Conservation (phyloP, 1,140 invertebrate genomes). For the Zaprionus capensis region DNA sequence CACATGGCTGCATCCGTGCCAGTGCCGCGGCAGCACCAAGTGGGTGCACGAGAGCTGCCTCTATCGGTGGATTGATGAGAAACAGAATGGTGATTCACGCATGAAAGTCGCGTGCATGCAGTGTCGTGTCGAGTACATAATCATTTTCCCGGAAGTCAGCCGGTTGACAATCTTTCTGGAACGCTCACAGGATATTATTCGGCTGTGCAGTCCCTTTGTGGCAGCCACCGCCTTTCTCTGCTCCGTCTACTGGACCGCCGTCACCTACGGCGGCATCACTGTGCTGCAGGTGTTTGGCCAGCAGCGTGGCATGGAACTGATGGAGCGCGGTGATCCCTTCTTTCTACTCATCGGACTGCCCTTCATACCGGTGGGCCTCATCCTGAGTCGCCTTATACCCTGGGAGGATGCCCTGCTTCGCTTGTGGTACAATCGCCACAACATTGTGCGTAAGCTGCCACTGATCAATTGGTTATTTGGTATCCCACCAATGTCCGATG, state of each 20-base stretch:
- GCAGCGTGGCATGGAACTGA: conserved; percentile 94
- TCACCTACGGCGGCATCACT: conserved; percentile 97
- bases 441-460: conserved; percentile 88
- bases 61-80: conserved; percentile 98
- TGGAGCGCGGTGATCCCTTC: conserved; percentile 96
- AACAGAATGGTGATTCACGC: conserved; percentile 94
- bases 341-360: conserved; percentile 95
- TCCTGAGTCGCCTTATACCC: conserved; percentile 94
- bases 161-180: conserved; percentile 93
- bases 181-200: conserved; percentile 92
- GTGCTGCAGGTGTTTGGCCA: conserved; percentile 97
- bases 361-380: conserved; percentile 95
- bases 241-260: conserved; percentile 97
- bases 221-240: conserved; percentile 95
- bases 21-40: conserved; percentile 96
- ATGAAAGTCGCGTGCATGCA: conserved; percentile 96
- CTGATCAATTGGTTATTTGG: conserved; percentile 28
- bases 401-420: conserved; percentile 97
- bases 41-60: conserved; percentile 98
- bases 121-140: conserved; percentile 97
- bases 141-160: conserved; percentile 95
- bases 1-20: conserved; percentile 97
- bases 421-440: conserved; percentile 87
- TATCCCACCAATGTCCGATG: background rate
- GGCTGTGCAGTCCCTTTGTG: conserved; percentile 95